Evolutionary conservation across 92 coral and sea anemone species (phyloP), one percentile per base, ranked within the genome.

Genomic region (Heteractis magnifica): DNA sequence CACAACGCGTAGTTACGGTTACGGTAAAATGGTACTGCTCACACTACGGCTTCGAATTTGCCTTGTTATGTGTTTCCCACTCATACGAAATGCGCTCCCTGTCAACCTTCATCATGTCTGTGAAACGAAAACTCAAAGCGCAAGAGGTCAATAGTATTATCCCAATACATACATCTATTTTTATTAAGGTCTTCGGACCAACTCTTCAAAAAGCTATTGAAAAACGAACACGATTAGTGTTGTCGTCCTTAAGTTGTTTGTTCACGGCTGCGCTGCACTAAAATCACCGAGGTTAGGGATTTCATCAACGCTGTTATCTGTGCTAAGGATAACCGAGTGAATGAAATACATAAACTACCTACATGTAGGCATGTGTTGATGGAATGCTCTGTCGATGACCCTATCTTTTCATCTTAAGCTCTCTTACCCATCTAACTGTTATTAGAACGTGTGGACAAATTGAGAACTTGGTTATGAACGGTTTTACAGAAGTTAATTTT

Each of bases 121-220:
- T 0, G 10, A 8, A 12, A 53, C 58, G 9, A 53, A 53, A 53
- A 53, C 10, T 34, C 58, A 53, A 53, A 68, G 50, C 49, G 15
- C 49, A 21, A 68, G 49, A 78, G 81, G 81, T 78, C 81, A 78
- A 53, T 51, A 4, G 10, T 10, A 78, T 56, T 16, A 52, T 52
- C 65, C 64, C 26, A 19, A 56, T 41, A 3, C n/a, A 21, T n/a
- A 34, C 73, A 62, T 56, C 48, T 53, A 51, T 79, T 83, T 74
- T 76, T 81, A 52, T 18, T 76, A 52, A 75, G 86, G 58, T 83
- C 80, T 83, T 83, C 81, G 58, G 70, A 64, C 74, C 51, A 44
- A 77, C 80, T 75, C 86, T 80, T 75, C 86, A 83, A 83, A 75
- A 76, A 74, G 16, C 26, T 34, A 83, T 83, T 60, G 86, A 83